Conservation (phyloP, 2,888 invertebrate species). For the Acronicta leporina region DNA sequence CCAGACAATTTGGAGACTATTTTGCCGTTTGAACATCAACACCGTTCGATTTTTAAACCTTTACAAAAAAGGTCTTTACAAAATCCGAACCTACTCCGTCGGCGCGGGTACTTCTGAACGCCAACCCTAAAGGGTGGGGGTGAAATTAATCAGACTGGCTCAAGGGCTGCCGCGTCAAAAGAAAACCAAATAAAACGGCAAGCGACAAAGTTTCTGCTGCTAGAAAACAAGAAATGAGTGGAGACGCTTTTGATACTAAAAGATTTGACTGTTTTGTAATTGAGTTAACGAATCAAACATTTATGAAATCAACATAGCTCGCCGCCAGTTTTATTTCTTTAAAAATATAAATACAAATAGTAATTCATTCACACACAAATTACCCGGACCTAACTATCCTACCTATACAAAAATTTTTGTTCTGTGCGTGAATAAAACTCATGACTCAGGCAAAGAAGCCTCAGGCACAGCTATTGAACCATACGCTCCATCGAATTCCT, state of each 20-base stretch:
- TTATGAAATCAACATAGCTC: too few species aligned
- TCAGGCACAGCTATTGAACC: too few species aligned
- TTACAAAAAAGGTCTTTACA: conserved; percentile 11
- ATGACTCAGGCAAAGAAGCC: too few species aligned
- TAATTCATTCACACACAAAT: too few species aligned
- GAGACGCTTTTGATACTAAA: conserved; percentile 55
- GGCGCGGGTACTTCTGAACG: conserved; percentile 38
- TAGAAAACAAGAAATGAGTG: conserved; percentile 52
- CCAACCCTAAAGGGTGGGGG: conserved; percentile 63
- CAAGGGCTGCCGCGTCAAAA: conserved; percentile 88
- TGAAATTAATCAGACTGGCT: conserved; percentile 87
- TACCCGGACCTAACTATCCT: too few species aligned
- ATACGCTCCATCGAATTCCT: too few species aligned
- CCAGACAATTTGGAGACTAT: too few species aligned
- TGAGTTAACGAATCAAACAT: not conserved
- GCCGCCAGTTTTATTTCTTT: too few species aligned
- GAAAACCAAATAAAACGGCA: conserved; percentile 89
- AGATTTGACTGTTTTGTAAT: not conserved
- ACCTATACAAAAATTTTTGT: too few species aligned
- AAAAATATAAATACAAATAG: too few species aligned
- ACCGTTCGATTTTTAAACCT: conserved; percentile 8
- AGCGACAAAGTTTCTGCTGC: conserved; percentile 84
- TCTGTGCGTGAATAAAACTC: too few species aligned
- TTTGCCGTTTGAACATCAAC: not conserved
- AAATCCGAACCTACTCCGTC: conserved; percentile 45